These are phyloP conservation scores for Phortica magna DNA, from an alignment of 2,888 invertebrate genomes.

Conservation along the genomic window DNA sequence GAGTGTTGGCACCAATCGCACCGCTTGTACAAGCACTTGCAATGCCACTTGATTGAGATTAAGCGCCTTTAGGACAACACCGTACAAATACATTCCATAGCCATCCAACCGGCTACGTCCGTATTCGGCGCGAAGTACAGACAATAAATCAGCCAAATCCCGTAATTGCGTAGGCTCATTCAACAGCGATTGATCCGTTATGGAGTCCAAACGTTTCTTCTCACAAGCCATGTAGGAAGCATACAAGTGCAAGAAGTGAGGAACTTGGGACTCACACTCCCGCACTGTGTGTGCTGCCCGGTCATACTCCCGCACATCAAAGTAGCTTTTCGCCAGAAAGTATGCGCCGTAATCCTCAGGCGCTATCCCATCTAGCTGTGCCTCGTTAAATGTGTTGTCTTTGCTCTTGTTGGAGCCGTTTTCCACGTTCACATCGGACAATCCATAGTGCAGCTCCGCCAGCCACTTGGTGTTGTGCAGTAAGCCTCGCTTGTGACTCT, in stretches of 20 bases:
- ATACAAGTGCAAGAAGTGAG: constrained; percentile 91
- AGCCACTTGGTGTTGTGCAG: constrained; percentile 92
- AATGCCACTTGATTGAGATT: constrained; percentile 89
- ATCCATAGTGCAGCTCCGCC: constrained; percentile 88
- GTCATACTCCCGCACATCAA: constrained; percentile 94
- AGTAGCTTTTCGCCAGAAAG: constrained; percentile 90
- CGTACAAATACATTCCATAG: constrained; percentile 92
- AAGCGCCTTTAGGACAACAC: constrained; percentile 92
- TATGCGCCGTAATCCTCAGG: constrained; percentile 83
- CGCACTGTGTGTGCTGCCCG: constrained; percentile 89
- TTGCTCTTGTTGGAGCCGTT: constrained; percentile 45
- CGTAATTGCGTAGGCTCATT: constrained; percentile 75
- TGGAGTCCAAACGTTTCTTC: constrained; percentile 92
- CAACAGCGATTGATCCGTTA: constrained; percentile 81
- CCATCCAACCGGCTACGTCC: constrained; percentile 87
- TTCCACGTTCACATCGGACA: constrained; percentile 82
- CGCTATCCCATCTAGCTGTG: constrained; percentile 74
- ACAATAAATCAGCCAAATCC: constrained; percentile 80
- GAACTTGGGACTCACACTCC: constrained; percentile 84
- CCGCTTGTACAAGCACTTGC: constrained; percentile 87
- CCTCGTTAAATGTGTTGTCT: constrained; percentile 55
- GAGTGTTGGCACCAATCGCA: constrained; percentile 88
- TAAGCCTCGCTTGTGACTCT: constrained; percentile 89
- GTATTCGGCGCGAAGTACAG: constrained; percentile 81
- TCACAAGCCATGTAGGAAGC: constrained; percentile 93